Evolutionary conservation across 1,140 invertebrate species (phyloP).

Genomic region (Apis laboriosa): DNA sequence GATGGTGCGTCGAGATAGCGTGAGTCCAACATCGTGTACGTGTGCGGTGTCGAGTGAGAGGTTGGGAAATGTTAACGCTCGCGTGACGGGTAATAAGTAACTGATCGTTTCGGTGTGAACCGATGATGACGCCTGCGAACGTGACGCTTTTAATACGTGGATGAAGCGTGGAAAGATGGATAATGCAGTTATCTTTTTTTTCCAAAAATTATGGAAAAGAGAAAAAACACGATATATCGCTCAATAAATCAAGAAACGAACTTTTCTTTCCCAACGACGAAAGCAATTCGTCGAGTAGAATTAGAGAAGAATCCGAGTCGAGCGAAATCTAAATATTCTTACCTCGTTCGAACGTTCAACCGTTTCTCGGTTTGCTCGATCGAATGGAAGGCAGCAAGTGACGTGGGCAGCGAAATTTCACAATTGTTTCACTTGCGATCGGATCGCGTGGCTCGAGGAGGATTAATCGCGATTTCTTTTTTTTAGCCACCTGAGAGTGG

Average conservation of each 20-base stretch:
- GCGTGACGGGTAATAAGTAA: neutral
- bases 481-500: slow-evolving; percentile 47
- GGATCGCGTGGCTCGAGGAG: slow-evolving; percentile 29
- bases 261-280: no score
- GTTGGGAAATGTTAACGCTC: neutral
- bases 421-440: slow-evolving; percentile 53
- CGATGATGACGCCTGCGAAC: neutral
- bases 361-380: neutral
- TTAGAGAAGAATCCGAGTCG: no score
- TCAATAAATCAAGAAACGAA: neutral
- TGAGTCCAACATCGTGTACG: no score
- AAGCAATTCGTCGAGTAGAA: neutral
- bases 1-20: neutral
- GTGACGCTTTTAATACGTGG: no score
- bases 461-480: slow-evolving; percentile 49
- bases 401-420: slow-evolving; percentile 58
- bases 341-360: neutral
- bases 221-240: neutral
- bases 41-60: neutral
- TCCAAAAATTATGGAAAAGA: neutral
- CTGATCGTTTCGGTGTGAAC: neutral
- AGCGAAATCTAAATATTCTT: no score
- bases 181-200: no score
- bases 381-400: slow-evolving; percentile 3
- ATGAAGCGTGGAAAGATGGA: neutral